Conservation (phyloP, 2,113 vertebrate species). For the Carassius carassius region DNA sequence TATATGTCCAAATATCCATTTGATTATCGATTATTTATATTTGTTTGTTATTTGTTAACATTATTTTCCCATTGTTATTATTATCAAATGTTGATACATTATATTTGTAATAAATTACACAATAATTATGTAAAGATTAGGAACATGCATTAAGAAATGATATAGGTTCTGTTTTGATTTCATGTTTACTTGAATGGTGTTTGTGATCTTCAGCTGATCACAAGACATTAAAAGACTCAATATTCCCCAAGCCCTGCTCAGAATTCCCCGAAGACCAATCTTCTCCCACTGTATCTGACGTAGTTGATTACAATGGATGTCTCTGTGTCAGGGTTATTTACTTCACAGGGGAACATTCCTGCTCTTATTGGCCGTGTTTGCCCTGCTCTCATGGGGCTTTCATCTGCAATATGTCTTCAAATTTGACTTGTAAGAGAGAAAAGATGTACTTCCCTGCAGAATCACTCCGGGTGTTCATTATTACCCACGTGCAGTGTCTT, state of each 20-base stretch:
- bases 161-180: neutral
- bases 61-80: neutral
- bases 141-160: no score
- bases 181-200: neutral
- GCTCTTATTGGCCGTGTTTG: conserved; percentile 44
- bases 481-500: neutral
- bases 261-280: conserved; percentile 27
- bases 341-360: conserved; percentile 55
- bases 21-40: no score
- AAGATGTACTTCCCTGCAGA: neutral
- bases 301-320: conserved; percentile 50
- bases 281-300: conserved; percentile 45
- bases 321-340: conserved; percentile 44
- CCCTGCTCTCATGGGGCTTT: conserved; percentile 11
- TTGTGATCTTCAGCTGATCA: conserved; percentile 36
- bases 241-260: conserved; percentile 28
- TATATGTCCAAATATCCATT: no score
- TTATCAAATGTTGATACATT: no score
- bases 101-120: no score
- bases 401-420: conserved; percentile 30
- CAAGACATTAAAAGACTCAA: conserved; percentile 5
- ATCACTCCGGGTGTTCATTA: neutral
- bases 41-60: neutral
- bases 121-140: neutral
- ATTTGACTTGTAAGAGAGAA: conserved; percentile 29